These are phyloP conservation scores for Ylistrum balloti DNA, from an alignment of 1,140 invertebrate genomes.

Conservation along the genomic window DNA sequence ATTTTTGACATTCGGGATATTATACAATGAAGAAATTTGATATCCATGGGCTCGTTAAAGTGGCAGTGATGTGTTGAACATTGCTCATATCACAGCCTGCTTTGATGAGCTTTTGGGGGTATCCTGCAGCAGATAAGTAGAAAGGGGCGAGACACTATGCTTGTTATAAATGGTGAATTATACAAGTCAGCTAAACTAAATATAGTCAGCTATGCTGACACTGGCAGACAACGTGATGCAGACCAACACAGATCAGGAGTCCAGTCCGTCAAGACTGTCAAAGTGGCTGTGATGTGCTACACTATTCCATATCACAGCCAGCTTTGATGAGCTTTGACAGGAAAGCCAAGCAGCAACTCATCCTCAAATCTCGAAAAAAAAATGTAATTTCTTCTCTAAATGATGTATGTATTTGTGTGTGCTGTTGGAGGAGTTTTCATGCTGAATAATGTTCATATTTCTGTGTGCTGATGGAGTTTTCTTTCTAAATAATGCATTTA, in stretches of 20 bases:
- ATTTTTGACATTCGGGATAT: too few species aligned
- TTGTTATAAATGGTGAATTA: too few species aligned
- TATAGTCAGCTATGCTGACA: background rate
- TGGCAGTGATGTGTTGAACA: constrained; percentile 49
- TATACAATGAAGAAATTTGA: background rate
- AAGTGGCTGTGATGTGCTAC: constrained; percentile 70
- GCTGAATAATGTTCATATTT: too few species aligned
- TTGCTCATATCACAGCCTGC: constrained; percentile 80
- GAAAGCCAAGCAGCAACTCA: background rate
- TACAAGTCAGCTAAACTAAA: background rate
- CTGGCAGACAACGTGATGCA: background rate
- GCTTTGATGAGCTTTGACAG: constrained; percentile 71
- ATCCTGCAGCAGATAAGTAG: background rate
- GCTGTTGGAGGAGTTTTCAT: too few species aligned
- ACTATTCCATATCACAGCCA: constrained; percentile 71
- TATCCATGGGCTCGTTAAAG: constrained; percentile 42
- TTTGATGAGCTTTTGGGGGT: constrained; percentile 71
- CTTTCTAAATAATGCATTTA: too few species aligned
- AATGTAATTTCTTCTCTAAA: too few species aligned
- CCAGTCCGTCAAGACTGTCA: constrained; percentile 41
- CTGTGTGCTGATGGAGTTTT: too few species aligned
- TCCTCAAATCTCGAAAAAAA: too few species aligned
- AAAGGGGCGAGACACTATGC: too few species aligned
- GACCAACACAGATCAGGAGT: background rate
- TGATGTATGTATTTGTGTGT: too few species aligned